Evolutionary conservation across 2,888 invertebrate genomes (phyloP).

Genomic region (Ischnus inquisitorius): DNA sequence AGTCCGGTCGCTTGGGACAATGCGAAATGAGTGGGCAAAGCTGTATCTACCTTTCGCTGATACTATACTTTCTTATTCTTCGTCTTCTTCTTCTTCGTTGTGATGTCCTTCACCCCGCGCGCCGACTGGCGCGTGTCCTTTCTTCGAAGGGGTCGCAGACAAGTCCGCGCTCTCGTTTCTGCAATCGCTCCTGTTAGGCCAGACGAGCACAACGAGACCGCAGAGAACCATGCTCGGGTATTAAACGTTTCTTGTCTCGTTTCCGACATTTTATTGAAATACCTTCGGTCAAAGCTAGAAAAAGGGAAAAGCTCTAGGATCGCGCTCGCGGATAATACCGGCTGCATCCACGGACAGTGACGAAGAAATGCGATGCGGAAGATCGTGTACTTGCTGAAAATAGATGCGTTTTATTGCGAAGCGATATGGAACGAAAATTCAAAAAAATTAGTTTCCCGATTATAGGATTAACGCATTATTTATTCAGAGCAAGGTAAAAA

Average conservation of each 20-base stretch:
- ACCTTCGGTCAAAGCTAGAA: slow-evolving; percentile 31
- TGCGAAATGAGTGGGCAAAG: slow-evolving; percentile 58
- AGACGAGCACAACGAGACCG: slow-evolving; percentile 20
- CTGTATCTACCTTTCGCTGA: slow-evolving; percentile 51
- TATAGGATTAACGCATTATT: too few relatives aligned
- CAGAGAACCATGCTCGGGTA: slow-evolving; percentile 27
- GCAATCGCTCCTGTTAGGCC: slow-evolving; percentile 8
- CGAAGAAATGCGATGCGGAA: not conserved
- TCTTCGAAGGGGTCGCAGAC: slow-evolving; percentile 39
- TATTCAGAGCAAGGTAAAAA: too few relatives aligned
- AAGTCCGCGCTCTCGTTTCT: slow-evolving; percentile 26
- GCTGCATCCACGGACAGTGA: too few relatives aligned
- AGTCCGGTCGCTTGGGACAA: slow-evolving; percentile 62
- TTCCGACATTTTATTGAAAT: slow-evolving; percentile 54
- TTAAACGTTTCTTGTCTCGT: slow-evolving; percentile 40
- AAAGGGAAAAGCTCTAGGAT: not conserved
- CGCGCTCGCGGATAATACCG: not conserved
- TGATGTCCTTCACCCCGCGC: slow-evolving; percentile 23
- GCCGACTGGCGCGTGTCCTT: slow-evolving; percentile 58
- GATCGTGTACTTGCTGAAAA: not conserved
- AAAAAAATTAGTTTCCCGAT: too few relatives aligned
- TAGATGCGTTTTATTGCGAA: too few relatives aligned
- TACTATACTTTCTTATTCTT: slow-evolving; percentile 39
- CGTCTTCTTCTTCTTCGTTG: slow-evolving; percentile 28
- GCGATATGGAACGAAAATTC: not conserved